Evolutionary conservation across 2,113 vertebrate genomes (phyloP), one percentile per base, ranked within the genome.

Genomic region (Tapirus terrestris): DNA sequence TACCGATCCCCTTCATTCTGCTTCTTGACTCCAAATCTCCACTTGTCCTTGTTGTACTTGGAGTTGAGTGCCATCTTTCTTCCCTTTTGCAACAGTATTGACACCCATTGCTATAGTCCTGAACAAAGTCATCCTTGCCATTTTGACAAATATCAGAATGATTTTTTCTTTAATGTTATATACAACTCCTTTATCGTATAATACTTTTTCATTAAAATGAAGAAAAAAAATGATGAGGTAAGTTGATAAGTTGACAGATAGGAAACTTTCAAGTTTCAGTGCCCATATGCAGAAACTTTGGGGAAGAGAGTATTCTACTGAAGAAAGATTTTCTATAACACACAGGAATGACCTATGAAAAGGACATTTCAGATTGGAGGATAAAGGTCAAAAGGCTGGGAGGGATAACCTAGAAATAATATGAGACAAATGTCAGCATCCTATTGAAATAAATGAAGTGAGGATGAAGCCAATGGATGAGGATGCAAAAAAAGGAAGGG

Each of bases 381-480:
- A 96, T 86, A 92, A 97, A 95, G 94, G 95, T 90, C 94, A 96
- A 94, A 83, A 96, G 75, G 79, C 95, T 94, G 58, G 70, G 75
- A 97, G 97, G 23, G 58, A 80, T 72, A 96, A 94, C 87, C 75
- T 86, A 80, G 86, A 97, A 96, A 81, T 95, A 95, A 96, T 94
- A 96, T 93, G 87, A 90, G 95, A 87, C 89, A 95, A 97, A 95
- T 91, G 86, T 84, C 96, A 90, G 80, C 73, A 75, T 90, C 95
- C 79, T 72, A 81, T 92, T 61, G 89, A 97, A 97, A 95, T 96
- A 96, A 96, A 94, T 93, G 95, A 90, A 81, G 87, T 91, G 56
- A 93, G 43, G 61, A 48, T 72, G 45, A 80, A 96, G n/a, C 21
- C 91, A 79, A 36, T 33, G 68, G 68, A 70, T 51, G 73, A 70